Conservation (phyloP, 2,888 invertebrate species). For the Neuroscelio doddi region DNA sequence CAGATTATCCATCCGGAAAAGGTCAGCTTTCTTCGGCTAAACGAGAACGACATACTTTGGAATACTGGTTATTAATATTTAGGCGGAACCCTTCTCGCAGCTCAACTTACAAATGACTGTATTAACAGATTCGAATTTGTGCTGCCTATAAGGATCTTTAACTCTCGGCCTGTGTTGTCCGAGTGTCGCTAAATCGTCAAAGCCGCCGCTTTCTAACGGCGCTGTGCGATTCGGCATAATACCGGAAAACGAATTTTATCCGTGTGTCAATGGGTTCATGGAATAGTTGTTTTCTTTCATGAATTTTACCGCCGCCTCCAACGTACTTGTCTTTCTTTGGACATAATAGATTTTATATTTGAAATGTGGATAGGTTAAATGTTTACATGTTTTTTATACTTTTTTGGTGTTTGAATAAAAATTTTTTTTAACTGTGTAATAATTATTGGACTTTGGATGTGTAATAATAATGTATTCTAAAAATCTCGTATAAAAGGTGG, state of each 20-base stretch:
- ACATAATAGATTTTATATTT: no score
- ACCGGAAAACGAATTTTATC: conserved; percentile 26
- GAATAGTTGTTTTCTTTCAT: no score
- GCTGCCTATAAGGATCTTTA: neutral
- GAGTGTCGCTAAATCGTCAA: conserved; percentile 34
- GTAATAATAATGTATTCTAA: no score
- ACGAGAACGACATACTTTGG: conserved; percentile 33
- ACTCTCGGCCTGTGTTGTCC: conserved; percentile 11
- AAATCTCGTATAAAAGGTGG: no score
- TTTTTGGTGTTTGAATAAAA: no score
- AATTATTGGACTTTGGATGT: no score
- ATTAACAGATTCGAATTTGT: conserved; percentile 59
- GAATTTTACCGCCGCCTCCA: no score
- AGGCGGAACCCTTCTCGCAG: conserved; percentile 61
- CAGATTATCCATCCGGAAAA: conserved; percentile 54
- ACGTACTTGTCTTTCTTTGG: no score
- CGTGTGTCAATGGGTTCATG: no score
- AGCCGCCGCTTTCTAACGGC: conserved; percentile 28
- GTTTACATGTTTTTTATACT: no score
- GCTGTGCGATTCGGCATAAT: conserved; percentile 10
- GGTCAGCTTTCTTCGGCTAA: conserved; percentile 28
- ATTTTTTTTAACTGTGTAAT: no score
- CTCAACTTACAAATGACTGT: conserved; percentile 63
- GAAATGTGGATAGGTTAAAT: no score
- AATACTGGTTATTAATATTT: conserved; percentile 62